Base-by-base conservation (phyloP, 2,888 invertebrate genomes). In the Xanthia icteritia region DNA sequence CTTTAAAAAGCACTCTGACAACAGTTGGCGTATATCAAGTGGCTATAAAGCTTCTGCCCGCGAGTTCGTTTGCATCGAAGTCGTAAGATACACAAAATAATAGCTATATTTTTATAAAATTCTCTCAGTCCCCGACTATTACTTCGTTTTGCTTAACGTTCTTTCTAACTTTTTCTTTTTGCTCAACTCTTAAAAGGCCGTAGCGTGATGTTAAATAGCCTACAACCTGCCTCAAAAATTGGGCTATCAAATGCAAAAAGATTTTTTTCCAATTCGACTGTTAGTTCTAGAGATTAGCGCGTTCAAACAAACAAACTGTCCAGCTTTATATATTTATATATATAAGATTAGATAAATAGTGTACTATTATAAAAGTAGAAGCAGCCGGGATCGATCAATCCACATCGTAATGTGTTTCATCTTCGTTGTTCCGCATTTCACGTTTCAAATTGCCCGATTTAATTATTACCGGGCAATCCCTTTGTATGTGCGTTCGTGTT, bases 401-500 rank as follows among this genome's bases (percentile, higher is more conserved):
- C 8, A 9, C 48, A 75, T 70, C 27, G 15, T 39, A 56, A 58
- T 63, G 23, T 73, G 45, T 73, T 71, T 54, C 68, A 72, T 48
- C 31, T 67, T 69, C 39, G 4, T 60, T 73, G 64, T 76, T 73
- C 54, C 64, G 31, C 31, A 71, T 68, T 70, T 63, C 58, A 69
- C 68, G 36, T 73, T 63, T 48, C 73, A 63, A 64, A 73, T 76
- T 63, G 63, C 42, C n/a, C 54, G 70, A 79, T 83, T 68, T 76
- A 68, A 79, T 83, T 54, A 83, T 71, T 79, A 71, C 70, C 60
- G 69, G 54, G 48, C 45, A 56, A 64, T 66, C 79, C 83, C 83
- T 79, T 83, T 83, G 83, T 78, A 23, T 70, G 61, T 36, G 54
- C 39, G 20, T n/a, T 64, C 64, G 9, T 78, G 73, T 48, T 70